Percentiles rank a stretch among this genome's conserved stretches.
Evolutionary conservation across 2,113 vertebrate genomes (phyloP).

Genomic region (Hyperopisus bebe): DNA sequence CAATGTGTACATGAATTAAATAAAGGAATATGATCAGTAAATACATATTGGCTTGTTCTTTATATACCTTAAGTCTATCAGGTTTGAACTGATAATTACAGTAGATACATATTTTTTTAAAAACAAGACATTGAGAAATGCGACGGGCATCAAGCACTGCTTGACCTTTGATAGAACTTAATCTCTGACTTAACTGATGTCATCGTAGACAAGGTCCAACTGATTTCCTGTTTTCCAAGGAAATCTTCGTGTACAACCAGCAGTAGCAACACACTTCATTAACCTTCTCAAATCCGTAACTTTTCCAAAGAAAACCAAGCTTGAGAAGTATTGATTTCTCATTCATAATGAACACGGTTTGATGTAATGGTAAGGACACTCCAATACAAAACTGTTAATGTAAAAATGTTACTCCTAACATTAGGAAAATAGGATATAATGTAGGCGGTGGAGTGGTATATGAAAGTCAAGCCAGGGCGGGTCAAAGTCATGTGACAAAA

Average conservation of each 20-base stretch:
- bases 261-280: background rate
- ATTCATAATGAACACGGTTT: background rate
- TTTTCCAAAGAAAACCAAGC: background rate
- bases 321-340: slow-evolving; percentile 20
- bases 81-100: background rate
- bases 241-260: background rate
- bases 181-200: background rate
- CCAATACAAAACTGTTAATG: background rate
- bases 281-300: no score
- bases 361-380: background rate
- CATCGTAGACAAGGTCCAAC: background rate
- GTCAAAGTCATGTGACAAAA: background rate
- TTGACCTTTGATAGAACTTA: background rate
- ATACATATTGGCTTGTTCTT: background rate
- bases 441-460: background rate
- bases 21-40: background rate
- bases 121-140: background rate
- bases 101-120: background rate
- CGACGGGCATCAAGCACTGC: background rate
- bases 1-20: background rate
- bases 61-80: background rate
- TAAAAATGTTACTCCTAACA: background rate
- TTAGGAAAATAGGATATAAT: background rate
- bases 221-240: background rate
- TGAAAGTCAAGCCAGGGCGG: background rate